Conservation (phyloP, 2,888 invertebrate species). For the Troilus luridus region DNA sequence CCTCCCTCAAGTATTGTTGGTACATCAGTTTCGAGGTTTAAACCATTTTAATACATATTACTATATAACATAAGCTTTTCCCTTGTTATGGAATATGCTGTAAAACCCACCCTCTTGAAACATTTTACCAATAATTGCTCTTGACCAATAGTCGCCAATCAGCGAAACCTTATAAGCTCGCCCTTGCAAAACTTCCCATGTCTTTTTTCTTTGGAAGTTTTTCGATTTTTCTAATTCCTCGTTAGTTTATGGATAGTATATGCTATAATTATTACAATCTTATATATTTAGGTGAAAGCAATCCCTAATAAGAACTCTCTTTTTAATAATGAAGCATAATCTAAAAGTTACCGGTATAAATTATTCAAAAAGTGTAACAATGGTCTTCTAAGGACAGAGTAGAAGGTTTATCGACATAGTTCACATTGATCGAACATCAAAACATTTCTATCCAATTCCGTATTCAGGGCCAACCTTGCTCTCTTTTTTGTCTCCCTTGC, state of each 20-base stretch:
- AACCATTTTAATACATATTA: not conserved
- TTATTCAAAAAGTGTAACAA: not conserved
- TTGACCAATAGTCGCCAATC: too few species aligned
- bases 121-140: too few species aligned
- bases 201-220: not conserved
- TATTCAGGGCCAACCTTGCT: conserved; percentile 34
- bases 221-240: not conserved
- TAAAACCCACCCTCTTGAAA: too few species aligned
- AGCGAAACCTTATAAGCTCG: too few species aligned
- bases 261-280: not conserved
- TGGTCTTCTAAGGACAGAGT: not conserved
- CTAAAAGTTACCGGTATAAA: not conserved
- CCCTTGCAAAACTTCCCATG: not conserved
- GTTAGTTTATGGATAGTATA: not conserved
- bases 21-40: not conserved
- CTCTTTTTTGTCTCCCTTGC: not conserved
- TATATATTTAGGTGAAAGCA: not conserved
- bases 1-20: not conserved
- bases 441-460: conserved; percentile 26
- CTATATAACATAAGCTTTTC: not conserved
- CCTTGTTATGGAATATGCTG: too few species aligned
- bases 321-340: not conserved
- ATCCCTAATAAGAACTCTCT: not conserved
- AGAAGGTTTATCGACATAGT: conserved; percentile 33
- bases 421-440: conserved; percentile 45